Base-by-base conservation (phyloP, 2,888 invertebrate genomes). In the Elmis aenea region DNA sequence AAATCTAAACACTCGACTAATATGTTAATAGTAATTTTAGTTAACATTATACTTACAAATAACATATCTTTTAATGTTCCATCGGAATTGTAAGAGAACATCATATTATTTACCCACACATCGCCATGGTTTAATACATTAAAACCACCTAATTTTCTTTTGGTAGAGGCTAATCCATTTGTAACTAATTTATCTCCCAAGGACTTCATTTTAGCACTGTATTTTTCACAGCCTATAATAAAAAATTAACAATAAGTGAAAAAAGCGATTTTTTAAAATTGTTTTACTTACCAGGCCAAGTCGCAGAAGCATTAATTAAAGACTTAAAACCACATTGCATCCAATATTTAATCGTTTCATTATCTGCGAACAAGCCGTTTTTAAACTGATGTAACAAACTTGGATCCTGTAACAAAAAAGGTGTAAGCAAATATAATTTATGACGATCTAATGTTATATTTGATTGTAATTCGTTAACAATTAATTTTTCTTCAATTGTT, bases 41-140 rank as follows among this genome's bases (percentile, higher is more conserved):
- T 32, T 13, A 18, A 24, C 16, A 25, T 28, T 3, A 14, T 31
- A 61, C 68, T 60, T 54, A 71, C 69, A 40, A 71, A 68, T 42
- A 59, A 60, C 6, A 67, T 57, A 13, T 71, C 68, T 22, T 55
- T 50, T 3, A 69, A 55, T 15, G 56, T 50, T 10, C 62, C 61
- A 34, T 60, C 50, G 9, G 60, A 46, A 38, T 66, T 50, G 42
- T 73, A 69, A 47, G 68, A 67, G 42, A 74, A 74, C 49, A 74
- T 64, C 50, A 74, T 66, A 46, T 74, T 74, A 42, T 73, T 73
- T 0, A 69, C 59, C 74, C 74, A 74, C 3, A 73, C 54, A 53
- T 74, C 74, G 2, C 74, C 74, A 38, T 74, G 74, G 46, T 72
- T 72, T 6, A 74, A 58, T 8, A 74, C 73, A 29, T 67, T 66